These are phyloP conservation scores for Ceratina japonica DNA, from an alignment of 1,140 invertebrate species.

Conservation along the genomic window DNA sequence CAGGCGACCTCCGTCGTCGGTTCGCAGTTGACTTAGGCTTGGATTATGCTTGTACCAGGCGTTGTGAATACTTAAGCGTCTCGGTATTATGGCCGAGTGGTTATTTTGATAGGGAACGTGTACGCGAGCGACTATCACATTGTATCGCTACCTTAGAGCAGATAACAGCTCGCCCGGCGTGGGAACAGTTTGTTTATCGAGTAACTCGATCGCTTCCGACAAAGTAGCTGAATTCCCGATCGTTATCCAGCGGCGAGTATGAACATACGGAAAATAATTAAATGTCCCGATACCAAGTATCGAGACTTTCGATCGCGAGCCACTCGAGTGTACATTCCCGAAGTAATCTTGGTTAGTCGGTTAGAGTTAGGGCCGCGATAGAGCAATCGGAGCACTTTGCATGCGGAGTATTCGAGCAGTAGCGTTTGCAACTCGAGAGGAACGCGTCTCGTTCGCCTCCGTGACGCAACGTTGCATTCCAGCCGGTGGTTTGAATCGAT, in stretches of 20 bases:
- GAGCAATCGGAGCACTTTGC: neutral
- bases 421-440: neutral
- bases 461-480: conserved; percentile 39
- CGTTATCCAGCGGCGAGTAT: neutral
- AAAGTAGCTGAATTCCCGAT: neutral
- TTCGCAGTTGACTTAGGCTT: neutral
- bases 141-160: neutral
- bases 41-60: no score
- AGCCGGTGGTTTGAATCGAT: conserved; percentile 10
- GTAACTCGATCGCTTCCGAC: no score
- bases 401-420: neutral
- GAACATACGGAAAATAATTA: neutral
- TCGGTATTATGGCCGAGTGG: neutral
- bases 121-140: no score
- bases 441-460: neutral
- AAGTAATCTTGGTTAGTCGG: neutral
- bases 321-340: no score
- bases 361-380: neutral
- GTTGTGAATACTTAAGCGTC: no score
- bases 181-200: no score
- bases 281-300: no score
- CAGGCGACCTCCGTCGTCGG: neutral
- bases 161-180: neutral
- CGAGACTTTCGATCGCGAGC: no score
- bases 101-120: neutral